Conservation (phyloP, 2,888 invertebrate species). For the Phrixothrix hirtus region DNA sequence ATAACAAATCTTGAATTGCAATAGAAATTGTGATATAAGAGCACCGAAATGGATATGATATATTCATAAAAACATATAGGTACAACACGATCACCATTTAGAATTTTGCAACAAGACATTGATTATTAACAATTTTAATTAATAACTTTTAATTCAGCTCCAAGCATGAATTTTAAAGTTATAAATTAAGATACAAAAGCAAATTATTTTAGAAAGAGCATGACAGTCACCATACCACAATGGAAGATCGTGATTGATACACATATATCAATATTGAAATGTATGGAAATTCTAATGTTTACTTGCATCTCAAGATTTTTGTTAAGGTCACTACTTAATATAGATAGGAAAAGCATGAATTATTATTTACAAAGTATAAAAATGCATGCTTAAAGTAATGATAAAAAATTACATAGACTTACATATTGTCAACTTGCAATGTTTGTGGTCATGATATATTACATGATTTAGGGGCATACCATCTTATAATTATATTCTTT, state of each 20-base stretch:
- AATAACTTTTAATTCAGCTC: slow-evolving; percentile 12
- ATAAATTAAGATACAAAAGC: too few relatives aligned
- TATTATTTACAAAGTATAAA: slow-evolving; percentile 30
- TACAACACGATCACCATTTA: slow-evolving; percentile 24
- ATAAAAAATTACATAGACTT: slow-evolving; percentile 33
- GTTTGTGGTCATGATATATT: slow-evolving; percentile 32
- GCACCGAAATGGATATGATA: slow-evolving; percentile 38
- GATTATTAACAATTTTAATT: slow-evolving; percentile 17
- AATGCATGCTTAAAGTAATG: slow-evolving; percentile 36
- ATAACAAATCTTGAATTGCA: slow-evolving; percentile 19
- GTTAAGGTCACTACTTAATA: slow-evolving; percentile 18
- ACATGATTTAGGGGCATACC: too few relatives aligned
- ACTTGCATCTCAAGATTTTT: slow-evolving; percentile 23
- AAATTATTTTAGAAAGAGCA: too few relatives aligned
- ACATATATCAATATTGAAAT: slow-evolving; percentile 32
- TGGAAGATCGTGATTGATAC: slow-evolving; percentile 46
- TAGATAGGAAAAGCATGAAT: slow-evolving; percentile 21
- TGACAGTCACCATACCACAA: slow-evolving; percentile 28
- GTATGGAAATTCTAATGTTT: slow-evolving; percentile 24
- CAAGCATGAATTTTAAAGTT: too few relatives aligned
- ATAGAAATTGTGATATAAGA: slow-evolving; percentile 17
- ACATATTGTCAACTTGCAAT: slow-evolving; percentile 41
- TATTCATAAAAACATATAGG: slow-evolving; percentile 21
- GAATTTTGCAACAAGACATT: slow-evolving; percentile 27
- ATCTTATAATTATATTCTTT: too few relatives aligned